Percentiles rank a stretch among this genome's conserved stretches.
Conservation (phyloP, 2,888 invertebrate species). For the Dastarcus helophoroides region DNA sequence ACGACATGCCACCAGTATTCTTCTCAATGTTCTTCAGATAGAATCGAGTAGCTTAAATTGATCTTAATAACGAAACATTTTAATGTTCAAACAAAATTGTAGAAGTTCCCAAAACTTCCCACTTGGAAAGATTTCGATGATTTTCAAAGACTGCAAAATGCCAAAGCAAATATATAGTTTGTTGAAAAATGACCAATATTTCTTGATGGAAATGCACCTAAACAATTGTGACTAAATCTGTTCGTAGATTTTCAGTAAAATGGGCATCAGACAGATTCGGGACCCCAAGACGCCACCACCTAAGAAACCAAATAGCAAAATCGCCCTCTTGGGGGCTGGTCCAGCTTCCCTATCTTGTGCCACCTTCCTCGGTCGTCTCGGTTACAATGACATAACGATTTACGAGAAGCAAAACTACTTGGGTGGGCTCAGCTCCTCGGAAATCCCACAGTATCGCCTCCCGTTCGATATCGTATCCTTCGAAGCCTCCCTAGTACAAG, state of each 20-base stretch:
- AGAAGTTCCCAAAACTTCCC: no score
- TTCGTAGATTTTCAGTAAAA: slow-evolving; percentile 74
- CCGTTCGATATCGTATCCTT: slow-evolving; percentile 88
- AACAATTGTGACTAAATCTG: no score
- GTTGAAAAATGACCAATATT: no score
- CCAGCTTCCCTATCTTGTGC: slow-evolving; percentile 95
- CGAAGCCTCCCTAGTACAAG: slow-evolving; percentile 82
- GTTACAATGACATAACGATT: slow-evolving; percentile 82
- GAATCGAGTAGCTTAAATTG: no score
- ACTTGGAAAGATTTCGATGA: background rate
- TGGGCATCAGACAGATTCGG: slow-evolving; percentile 81
- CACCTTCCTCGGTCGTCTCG: slow-evolving; percentile 86
- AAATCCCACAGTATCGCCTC: slow-evolving; percentile 94
- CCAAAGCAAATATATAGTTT: no score
- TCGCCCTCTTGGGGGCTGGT: slow-evolving; percentile 88
- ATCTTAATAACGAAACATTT: no score
- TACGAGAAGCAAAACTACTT: slow-evolving; percentile 80
- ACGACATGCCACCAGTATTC: no score
- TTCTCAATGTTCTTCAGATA: no score
- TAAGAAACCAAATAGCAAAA: slow-evolving; percentile 51
- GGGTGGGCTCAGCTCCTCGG: slow-evolving; percentile 89
- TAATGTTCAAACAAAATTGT: no score
- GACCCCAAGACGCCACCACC: slow-evolving; percentile 56
- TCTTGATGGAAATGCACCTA: no score
- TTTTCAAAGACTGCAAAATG: slow-evolving; percentile 3